Base-by-base conservation (phyloP, 2,888 invertebrate species). In the Tubiluchus corallicola region DNA sequence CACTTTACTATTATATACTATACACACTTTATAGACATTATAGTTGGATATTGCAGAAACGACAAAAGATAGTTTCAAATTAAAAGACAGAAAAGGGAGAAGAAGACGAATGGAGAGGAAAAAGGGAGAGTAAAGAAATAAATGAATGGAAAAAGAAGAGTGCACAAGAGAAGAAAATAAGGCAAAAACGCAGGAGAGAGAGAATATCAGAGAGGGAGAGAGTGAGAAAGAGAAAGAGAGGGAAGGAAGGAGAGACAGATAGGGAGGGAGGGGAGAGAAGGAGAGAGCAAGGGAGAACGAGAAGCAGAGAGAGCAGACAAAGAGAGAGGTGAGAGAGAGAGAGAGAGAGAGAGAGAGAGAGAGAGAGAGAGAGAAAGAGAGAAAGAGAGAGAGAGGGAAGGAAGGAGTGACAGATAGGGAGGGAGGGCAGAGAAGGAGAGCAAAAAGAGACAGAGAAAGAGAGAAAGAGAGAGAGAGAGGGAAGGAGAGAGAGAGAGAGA, bases 321-420 rank as follows among this genome's bases (percentile, higher is more conserved):
- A n/a, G n/a, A n/a, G 29, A 29, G 29, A 29, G 29, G n/a, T 9
- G 29, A n/a, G n/a, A n/a, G 29, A 29, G 29, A 29, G n/a, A 29
- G 29, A 29, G 29, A n/a, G n/a, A 29, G n/a, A n/a, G 29, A 29
- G 29, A n/a, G n/a, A n/a, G 29, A 29, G 29, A n/a, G n/a, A n/a
- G 29, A 29, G 29, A n/a, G n/a, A n/a, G 29, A 29, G 29, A n/a
- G n/a, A n/a, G 29, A 29, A n/a, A n/a, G n/a, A n/a, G 29, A 29
- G n/a, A 29, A n/a, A 29, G 29, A 29, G 29, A n/a, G n/a, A n/a
- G 29, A 29, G 29, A n/a, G n/a, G 29, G 29, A 29, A 29, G n/a
- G 29, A 29, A n/a, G n/a, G 29, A n/a, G n/a, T 9, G 29, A 29
- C 9, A n/a, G n/a, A n/a, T 9, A 29, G n/a, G n/a, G 29, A 29